Percentiles rank a stretch among this genome's conserved stretches.
Evolutionary conservation across 2,113 vertebrate genomes (phyloP).

Genomic region (Chloropsis cyanopogon): DNA sequence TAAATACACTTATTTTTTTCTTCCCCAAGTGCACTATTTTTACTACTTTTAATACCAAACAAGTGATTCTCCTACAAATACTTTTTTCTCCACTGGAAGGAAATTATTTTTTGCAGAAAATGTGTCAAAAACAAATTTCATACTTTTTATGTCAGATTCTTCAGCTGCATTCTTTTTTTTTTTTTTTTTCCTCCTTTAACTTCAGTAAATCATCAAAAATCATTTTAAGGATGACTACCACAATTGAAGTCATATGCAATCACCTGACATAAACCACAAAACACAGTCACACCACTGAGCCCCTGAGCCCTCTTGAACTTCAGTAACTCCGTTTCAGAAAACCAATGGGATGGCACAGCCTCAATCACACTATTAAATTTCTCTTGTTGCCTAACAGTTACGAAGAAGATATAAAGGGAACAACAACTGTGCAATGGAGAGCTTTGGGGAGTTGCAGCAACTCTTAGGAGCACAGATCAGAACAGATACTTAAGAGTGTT

Average conservation of each 20-base stretch:
- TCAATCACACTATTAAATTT: neutral
- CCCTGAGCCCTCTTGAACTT: neutral
- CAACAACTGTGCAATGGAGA: neutral
- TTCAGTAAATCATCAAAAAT: neutral
- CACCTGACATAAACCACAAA: neutral
- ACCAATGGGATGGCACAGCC: neutral
- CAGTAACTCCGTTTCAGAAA: neutral
- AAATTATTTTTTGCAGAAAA: neutral
- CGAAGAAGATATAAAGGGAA: neutral
- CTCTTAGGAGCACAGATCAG: neutral
- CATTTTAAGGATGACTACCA: neutral
- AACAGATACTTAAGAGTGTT: neutral
- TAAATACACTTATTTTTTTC: neutral
- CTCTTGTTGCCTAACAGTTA: neutral
- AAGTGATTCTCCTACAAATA: neutral
- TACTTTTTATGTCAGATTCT: neutral
- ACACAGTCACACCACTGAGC: neutral
- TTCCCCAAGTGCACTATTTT: neutral
- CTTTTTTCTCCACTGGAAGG: neutral
- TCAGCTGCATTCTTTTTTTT: neutral
- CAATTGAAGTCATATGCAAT: neutral
- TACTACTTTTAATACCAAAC: neutral
- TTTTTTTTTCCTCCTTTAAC: neutral
- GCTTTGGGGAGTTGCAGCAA: neutral
- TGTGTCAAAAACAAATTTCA: neutral